Evolutionary conservation across 2,888 invertebrate genomes (phyloP), one percentile per base, ranked within the genome.

Genomic region (Sepioteuthis lessoniana): DNA sequence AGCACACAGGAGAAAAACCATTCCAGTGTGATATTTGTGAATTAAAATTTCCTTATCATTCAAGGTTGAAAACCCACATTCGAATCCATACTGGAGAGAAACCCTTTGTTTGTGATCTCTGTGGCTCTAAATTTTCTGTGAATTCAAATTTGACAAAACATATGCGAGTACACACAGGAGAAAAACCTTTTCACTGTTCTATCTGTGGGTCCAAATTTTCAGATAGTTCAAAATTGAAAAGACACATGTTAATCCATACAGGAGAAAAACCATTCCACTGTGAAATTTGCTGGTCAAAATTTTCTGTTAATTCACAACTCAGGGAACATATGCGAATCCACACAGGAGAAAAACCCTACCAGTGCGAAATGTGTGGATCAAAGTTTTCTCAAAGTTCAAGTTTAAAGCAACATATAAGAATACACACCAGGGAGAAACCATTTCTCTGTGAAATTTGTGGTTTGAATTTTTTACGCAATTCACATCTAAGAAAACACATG

Each of bases 11-110:
- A 91, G 91, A 91, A 19, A 91, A 91, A 21, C 42, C 42, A 91
- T 91, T 91, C 91, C 91, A 91, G 38, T 91, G 91, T 46, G 42
- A 91, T 46, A 91, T 91, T n/a, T 91, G 91, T 46, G 46, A 46
- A n/a, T 28, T 46, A 91, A 46, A 46, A 42, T 91, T 91, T 37
- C 42, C 91, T 8, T 91, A 46, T 91, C 42, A 91, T 46, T 42
- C 46, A 16, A 8, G n/a, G 28, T 46, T 91, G 19, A 46, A 42
- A 46, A 42, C 91, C 8, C 91, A 91, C 13, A 46, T 91, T 1
- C 46, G 91, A 46, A 91, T 91, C 46, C 91, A 91, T 31, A 46
- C 91, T 13, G 91, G 91, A 91, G 91, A 91, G 38, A 91, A 91
- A 91, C 91, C 91, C 0, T 91, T 38, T 38, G 28, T 42, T 3